Base-by-base conservation (phyloP, 2,888 invertebrate species). In the Leucoma salicis region DNA sequence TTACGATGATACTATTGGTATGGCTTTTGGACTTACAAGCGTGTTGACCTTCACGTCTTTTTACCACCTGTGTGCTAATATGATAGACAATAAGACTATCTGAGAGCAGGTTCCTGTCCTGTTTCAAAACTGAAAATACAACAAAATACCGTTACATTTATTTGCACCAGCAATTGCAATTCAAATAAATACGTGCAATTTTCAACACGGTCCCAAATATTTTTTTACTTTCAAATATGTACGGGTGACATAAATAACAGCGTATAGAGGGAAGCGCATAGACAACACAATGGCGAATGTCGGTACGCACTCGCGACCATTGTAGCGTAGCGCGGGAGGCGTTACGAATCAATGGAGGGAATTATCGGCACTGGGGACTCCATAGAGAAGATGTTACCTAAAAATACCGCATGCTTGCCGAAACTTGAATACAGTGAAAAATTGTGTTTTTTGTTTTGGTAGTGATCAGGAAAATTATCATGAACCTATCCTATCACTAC, bases 321-420 rank as follows among this genome's bases (percentile, higher is more conserved):
- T 88, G 89, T 89, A 89, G 79, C 89, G 83, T 88, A 81, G 82
- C 84, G 75, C 80, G 85, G 84, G 85, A 89, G 89, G 89, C 89
- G 89, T 89, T 87, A 86, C 89, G 89, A 89, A 89, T 88, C 89
- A 89, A 89, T 89, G 89, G 89, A 89, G 87, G 86, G 89, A 84
- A 87, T 88, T 88, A 88, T 89, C 85, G 85, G 84, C 74, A 79
- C 78, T 72, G 44, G 39, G 69, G 42, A 54, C 25, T 46, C 57
- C 43, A 53, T 83, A 53, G 84, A 85, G 78, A 56, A 42, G 57
- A 35, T 38, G 42, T 41, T 37, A 35, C 7, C n/a, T n/a, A n/a
- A n/a, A n/a, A n/a, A n/a, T n/a, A n/a, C n/a, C n/a, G n/a, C n/a
- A n/a, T n/a, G n/a, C n/a, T n/a, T n/a, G n/a, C n/a, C n/a, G n/a